Evolutionary conservation across 2,113 vertebrate species (phyloP), one percentile per base, ranked within the genome.

Genomic region (Ardeotis arabs): DNA sequence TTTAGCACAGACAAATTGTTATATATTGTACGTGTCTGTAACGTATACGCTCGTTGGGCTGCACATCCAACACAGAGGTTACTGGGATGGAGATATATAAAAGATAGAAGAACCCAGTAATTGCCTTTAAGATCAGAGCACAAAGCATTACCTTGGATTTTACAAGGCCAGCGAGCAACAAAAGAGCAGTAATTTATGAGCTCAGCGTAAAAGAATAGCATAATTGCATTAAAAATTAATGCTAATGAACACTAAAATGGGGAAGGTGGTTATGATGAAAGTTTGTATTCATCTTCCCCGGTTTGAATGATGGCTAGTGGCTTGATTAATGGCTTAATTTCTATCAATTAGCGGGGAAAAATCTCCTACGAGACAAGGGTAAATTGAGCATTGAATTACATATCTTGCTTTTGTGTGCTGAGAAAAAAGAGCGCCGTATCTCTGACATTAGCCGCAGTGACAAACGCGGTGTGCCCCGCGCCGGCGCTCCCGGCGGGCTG

Each of bases 141-240:
- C 99, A 99, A 98, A 99, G 99, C 99, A 99, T 99, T 99, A 99
- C 99, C 99, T 99, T 98, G 98, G 99, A 98, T 99, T 99, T 99
- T 99, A 99, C 99, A 99, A 99, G 99, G 99, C 99, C 99, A 99
- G 98, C 97, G 98, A 98, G 99, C 99, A 99, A 99, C 99, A 99
- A 99, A 99, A 99, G 99, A 99, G 99, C 98, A 96, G 99, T 99
- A 99, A 99, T 99, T 99, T 99, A 99, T 99, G 99, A 99, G 99
- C 99, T 99, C 99, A 98, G 99, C 98, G 99, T 99, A 99, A 99
- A 99, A 99, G 99, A 99, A 99, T 99, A 99, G 99, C 99, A 99
- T 99, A 99, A 99, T 99, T 99, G 98, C 99, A 99, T 99, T 99
- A 99, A 99, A 99, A 99, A 99, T 99, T 99, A 99, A 99, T 99